Percentiles rank a stretch among this genome's conserved stretches.
phyloP scores from a whole-genome alignment of 1,140 invertebrate genomes.

The Andrena cerasifolii region DNA sequence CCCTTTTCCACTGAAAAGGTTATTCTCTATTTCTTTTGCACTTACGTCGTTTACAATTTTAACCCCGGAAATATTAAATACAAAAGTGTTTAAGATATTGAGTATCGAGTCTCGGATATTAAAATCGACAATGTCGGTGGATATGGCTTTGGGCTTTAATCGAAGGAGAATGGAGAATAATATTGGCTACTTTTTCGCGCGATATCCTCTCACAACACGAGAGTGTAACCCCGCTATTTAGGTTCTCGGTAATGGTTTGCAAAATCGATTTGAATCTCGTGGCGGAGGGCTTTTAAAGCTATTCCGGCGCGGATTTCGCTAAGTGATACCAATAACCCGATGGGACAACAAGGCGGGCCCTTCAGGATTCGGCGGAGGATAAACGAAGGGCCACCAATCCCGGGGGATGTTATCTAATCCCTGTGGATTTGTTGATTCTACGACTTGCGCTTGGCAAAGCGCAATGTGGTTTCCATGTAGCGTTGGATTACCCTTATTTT shows the following conservation, averaged over 20 bases:
- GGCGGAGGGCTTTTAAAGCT: conserved; percentile 60
- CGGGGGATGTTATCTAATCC: conserved; percentile 69
- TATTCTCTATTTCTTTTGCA: too few relatives aligned
- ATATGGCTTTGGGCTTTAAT: too few relatives aligned
- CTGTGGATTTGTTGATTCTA: conserved; percentile 67
- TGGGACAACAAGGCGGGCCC: conserved; percentile 66
- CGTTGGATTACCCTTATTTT: conserved; percentile 70
- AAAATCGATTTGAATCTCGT: conserved; percentile 31
- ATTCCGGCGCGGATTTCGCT: conserved; percentile 64
- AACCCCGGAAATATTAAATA: too few relatives aligned
- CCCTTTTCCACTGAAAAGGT: too few relatives aligned
- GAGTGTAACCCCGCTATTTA: background rate
- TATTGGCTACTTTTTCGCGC: too few relatives aligned
- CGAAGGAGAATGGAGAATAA: too few relatives aligned
- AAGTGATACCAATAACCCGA: conserved; percentile 73
- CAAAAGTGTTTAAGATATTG: too few relatives aligned
- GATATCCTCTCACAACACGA: too few relatives aligned
- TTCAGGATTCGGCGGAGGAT: conserved; percentile 62
- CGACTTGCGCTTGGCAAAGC: conserved; percentile 66
- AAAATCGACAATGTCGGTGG: too few relatives aligned
- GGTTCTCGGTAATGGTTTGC: background rate
- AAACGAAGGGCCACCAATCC: conserved; percentile 65
- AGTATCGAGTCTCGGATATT: too few relatives aligned
- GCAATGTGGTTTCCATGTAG: conserved; percentile 74
- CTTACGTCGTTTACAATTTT: too few relatives aligned